phyloP scores from a whole-genome alignment of 1,140 invertebrate species.

The Homalodisca vitripennis region DNA sequence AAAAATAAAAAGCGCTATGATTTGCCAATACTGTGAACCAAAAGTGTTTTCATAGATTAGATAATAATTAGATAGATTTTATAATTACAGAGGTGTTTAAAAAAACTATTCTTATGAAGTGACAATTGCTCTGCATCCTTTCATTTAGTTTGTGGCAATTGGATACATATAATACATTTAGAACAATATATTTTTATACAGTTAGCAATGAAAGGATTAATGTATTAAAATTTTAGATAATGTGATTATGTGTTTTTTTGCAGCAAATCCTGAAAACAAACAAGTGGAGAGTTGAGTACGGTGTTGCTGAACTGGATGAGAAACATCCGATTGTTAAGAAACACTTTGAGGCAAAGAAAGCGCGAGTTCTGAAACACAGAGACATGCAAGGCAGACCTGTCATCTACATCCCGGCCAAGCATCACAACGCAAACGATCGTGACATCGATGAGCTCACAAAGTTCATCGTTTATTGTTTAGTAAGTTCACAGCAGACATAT shows the following conservation, averaged over 20 bases:
- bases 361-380: constrained; percentile 63
- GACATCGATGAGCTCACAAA: constrained; percentile 72
- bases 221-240: too few relatives aligned
- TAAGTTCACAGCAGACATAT: constrained; percentile 47
- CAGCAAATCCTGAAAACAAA: constrained; percentile 73
- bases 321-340: constrained; percentile 60
- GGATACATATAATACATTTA: too few relatives aligned
- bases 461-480: constrained; percentile 73
- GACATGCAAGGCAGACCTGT: constrained; percentile 69
- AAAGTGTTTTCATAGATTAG: too few relatives aligned
- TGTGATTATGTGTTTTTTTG: constrained; percentile 39
- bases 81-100: too few relatives aligned
- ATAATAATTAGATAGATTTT: too few relatives aligned
- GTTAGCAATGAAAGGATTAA: too few relatives aligned
- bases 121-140: too few relatives aligned
- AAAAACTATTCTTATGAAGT: too few relatives aligned
- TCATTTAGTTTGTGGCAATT: too few relatives aligned
- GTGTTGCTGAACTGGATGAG: constrained; percentile 55
- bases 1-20: too few relatives aligned
- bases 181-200: too few relatives aligned
- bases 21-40: too few relatives aligned
- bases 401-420: constrained; percentile 72
- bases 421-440: constrained; percentile 67
- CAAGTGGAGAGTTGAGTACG: constrained; percentile 72
- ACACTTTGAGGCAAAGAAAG: constrained; percentile 60